Evolutionary conservation across 2,113 vertebrate species (phyloP).

Genomic region (Propithecus coquereli): DNA sequence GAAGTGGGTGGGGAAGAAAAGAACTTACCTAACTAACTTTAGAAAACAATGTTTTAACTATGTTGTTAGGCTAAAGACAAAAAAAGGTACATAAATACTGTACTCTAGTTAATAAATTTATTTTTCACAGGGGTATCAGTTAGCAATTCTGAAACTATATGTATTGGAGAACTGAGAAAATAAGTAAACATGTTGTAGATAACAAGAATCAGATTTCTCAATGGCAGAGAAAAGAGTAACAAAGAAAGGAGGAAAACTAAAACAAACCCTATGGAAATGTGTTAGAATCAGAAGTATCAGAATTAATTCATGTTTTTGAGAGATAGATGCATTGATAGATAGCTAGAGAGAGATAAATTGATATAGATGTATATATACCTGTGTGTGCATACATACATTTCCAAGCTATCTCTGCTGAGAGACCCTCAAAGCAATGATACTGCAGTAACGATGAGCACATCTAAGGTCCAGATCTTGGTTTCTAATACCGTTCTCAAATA

Average conservation of each 20-base stretch:
- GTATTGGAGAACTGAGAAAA: not conserved
- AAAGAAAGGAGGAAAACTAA: not conserved
- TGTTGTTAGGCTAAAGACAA: not conserved
- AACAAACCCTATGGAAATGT: not conserved
- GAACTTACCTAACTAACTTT: not conserved
- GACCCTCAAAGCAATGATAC: not conserved
- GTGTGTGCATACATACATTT: not conserved
- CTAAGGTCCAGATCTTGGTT: not conserved
- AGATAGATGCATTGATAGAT: not conserved
- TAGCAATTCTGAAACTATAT: not conserved
- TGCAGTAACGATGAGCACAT: not conserved
- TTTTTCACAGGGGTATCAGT: not conserved
- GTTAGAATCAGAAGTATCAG: not conserved
- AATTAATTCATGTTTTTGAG: not conserved
- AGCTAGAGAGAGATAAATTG: not conserved
- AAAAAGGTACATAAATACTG: not conserved
- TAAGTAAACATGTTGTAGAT: not conserved
- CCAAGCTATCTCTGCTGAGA: not conserved
- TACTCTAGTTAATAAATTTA: not conserved
- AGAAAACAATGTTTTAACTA: not conserved
- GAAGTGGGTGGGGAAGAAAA: not conserved
- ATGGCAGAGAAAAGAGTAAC: not conserved
- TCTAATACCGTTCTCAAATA: not conserved
- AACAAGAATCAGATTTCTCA: not conserved
- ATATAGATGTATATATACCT: not conserved